Percentiles rank a stretch among this genome's conserved stretches.
phyloP scores from a whole-genome alignment of 1,140 invertebrate species.

The Tribolium castaneum region DNA sequence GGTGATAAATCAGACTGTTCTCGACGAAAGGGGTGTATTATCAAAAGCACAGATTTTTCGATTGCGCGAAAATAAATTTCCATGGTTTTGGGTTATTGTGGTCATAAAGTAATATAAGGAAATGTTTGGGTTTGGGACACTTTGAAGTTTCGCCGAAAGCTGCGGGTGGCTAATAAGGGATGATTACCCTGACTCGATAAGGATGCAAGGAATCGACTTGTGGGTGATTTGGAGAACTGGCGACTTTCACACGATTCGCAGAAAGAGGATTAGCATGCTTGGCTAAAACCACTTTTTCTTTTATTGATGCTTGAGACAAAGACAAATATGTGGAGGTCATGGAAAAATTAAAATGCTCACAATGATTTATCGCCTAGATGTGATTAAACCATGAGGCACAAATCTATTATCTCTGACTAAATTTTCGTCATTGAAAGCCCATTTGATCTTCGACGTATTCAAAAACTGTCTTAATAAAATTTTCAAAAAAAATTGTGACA shows the following conservation, averaged over 20 bases:
- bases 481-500: no score
- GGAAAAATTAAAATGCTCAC: no score
- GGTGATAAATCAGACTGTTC: slow-evolving; percentile 58
- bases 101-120: background rate
- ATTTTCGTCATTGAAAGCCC: no score
- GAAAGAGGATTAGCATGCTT: background rate
- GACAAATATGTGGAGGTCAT: no score
- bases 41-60: background rate
- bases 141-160: background rate
- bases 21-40: background rate
- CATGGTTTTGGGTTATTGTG: background rate
- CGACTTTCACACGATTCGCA: background rate
- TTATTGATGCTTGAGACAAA: no score
- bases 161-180: background rate
- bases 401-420: no score
- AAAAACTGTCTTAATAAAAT: no score
- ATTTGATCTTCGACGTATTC: no score
- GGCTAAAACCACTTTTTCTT: no score
- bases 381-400: no score
- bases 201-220: background rate
- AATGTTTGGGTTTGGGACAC: background rate
- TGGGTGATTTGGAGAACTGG: background rate
- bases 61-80: background rate
- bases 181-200: background rate
- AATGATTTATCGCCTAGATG: no score